Conservation (phyloP, 1,140 invertebrate genomes). For the Bradynema listronoti region DNA sequence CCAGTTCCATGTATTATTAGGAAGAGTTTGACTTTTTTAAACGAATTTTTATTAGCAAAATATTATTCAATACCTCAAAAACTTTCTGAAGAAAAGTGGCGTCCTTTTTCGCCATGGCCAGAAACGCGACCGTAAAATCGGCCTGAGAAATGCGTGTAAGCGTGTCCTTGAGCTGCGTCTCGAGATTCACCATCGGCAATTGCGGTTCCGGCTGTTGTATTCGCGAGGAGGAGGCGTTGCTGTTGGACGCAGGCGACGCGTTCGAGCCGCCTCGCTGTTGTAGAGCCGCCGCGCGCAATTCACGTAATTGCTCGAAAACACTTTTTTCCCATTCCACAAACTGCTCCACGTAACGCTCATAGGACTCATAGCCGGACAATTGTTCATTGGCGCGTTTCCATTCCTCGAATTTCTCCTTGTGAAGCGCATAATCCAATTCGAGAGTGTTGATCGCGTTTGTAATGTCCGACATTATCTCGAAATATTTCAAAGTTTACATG, state of each 20-base stretch:
- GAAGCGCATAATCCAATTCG: no score
- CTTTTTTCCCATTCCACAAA: slow-evolving; percentile 29
- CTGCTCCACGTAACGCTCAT: slow-evolving; percentile 29
- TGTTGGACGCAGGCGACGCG: not conserved
- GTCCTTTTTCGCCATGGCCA: slow-evolving; percentile 29
- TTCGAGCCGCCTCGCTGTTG: slow-evolving; percentile 17
- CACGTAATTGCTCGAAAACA: slow-evolving; percentile 31
- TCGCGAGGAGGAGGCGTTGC: not conserved
- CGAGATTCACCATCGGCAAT: slow-evolving; percentile 34
- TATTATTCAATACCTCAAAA: slow-evolving; percentile 22
- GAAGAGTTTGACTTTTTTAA: no score
- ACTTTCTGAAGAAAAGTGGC: slow-evolving; percentile 26
- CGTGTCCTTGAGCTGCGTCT: slow-evolving; percentile 22
- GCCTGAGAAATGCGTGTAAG: slow-evolving; percentile 5
- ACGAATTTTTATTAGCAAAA: no score
- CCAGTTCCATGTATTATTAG: no score
- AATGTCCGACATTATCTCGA: no score
- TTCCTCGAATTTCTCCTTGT: slow-evolving; percentile 14
- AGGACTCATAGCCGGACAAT: slow-evolving; percentile 17
- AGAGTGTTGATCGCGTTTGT: no score
- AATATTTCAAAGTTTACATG: no score
- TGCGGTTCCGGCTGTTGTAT: slow-evolving; percentile 4
- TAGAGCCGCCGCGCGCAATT: slow-evolving; percentile 9
- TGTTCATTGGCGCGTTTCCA: slow-evolving; percentile 25
- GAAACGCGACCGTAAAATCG: slow-evolving; percentile 24